phyloP scores from a whole-genome alignment of 2,113 vertebrate genomes.

The Chunga burmeisteri region DNA sequence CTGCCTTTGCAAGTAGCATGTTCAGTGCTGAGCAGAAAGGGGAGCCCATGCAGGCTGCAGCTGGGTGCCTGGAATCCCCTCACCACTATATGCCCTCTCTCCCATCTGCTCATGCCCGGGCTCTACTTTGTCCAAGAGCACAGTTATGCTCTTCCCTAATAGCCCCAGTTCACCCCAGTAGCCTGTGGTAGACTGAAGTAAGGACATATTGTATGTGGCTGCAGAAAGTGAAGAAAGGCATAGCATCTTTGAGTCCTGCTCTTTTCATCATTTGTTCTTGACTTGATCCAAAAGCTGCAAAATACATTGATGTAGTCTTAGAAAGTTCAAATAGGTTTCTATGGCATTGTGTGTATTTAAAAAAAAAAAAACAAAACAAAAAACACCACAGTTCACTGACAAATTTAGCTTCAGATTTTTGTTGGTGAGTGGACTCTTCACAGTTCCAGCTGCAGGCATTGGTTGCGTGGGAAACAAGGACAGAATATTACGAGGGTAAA shows the following conservation, averaged over 20 bases:
- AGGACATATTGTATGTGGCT: constrained; percentile 22
- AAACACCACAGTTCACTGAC: not conserved
- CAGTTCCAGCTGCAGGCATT: not conserved
- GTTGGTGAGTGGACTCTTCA: not conserved
- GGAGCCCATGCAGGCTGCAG: constrained; percentile 10
- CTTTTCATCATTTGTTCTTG: not conserved
- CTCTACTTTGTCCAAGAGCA: not conserved
- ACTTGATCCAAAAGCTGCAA: not conserved
- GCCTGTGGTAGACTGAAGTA: not conserved
- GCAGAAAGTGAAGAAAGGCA: not conserved
- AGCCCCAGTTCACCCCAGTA: not conserved
- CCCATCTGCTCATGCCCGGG: constrained; percentile 59
- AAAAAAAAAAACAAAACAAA: not conserved
- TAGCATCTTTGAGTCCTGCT: not conserved
- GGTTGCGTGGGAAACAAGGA: not conserved
- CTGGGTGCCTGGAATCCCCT: not conserved
- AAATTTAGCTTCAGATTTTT: not conserved
- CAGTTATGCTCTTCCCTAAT: not conserved
- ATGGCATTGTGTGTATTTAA: not conserved
- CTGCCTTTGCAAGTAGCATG: not conserved
- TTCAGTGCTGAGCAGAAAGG: not conserved
- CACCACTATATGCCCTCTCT: not conserved
- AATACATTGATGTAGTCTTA: not conserved
- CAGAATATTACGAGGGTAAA: not conserved
- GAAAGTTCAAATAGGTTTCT: not conserved